Percentiles rank a stretch among this genome's conserved stretches.
Conservation (phyloP, 2,113 vertebrate species). For the Edolisoma coerulescens region DNA sequence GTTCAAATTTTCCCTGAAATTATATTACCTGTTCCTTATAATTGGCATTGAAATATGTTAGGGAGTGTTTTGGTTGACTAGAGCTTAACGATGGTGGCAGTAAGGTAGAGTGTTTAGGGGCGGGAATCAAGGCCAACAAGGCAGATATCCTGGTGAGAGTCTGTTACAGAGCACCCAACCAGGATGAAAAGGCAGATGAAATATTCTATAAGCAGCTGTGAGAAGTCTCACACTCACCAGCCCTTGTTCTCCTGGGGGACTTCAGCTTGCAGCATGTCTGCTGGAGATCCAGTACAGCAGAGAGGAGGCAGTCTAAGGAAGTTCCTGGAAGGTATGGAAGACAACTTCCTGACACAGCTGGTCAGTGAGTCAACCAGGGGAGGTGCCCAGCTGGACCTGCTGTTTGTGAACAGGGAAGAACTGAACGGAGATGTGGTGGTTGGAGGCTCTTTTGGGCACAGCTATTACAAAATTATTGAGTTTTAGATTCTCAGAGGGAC, state of each 20-base stretch:
- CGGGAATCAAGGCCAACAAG: neutral
- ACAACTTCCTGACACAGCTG: neutral
- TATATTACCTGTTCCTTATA: neutral
- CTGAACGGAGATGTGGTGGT: neutral
- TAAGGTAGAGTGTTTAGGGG: neutral
- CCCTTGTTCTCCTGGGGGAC: neutral
- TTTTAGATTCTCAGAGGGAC: neutral
- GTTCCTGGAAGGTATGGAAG: neutral
- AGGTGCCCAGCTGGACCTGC: neutral
- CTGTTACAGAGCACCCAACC: neutral
- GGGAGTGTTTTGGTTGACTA: neutral
- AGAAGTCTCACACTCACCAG: neutral
- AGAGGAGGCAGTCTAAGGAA: neutral
- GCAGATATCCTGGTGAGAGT: neutral
- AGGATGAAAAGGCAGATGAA: neutral
- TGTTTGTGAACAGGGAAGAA: neutral
- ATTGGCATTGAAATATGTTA: neutral
- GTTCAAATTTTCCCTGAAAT: neutral
- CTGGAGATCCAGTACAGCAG: neutral
- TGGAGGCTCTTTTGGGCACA: neutral
- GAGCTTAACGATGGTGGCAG: neutral
- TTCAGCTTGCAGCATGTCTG: neutral
- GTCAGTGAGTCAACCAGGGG: neutral
- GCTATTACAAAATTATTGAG: neutral
- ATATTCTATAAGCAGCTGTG: neutral